A percentile compares a stretch with the other conserved stretches of the same genome.
phyloP scores from a whole-genome alignment of 1,140 invertebrate species.

The Zaprionus davidi region DNA sequence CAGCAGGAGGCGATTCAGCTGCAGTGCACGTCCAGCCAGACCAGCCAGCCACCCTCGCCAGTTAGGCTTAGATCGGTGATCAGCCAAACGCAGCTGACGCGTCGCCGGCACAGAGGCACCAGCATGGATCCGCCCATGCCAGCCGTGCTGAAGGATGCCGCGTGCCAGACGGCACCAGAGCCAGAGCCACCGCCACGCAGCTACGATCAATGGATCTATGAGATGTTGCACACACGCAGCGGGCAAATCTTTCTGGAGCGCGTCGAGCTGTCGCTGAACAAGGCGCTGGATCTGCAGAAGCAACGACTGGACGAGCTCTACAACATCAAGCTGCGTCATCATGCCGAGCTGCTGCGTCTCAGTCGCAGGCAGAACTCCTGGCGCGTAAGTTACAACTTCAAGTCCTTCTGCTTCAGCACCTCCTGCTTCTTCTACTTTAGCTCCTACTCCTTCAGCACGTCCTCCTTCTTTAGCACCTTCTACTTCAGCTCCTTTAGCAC shows the following conservation, averaged over 20 bases:
- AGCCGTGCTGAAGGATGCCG: background rate
- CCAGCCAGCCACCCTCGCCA: background rate
- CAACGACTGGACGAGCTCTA: slow-evolving; percentile 53
- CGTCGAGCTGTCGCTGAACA: slow-evolving; percentile 71
- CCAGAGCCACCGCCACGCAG: background rate
- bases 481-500: too few relatives aligned
- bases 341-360: slow-evolving; percentile 60
- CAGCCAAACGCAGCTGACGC: background rate
- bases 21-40: background rate
- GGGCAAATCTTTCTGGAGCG: slow-evolving; percentile 71
- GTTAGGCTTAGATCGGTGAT: background rate
- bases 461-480: too few relatives aligned
- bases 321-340: slow-evolving; percentile 68
- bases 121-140: slow-evolving; percentile 1
- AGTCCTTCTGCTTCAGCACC: too few relatives aligned
- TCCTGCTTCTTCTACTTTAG: too few relatives aligned
- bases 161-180: slow-evolving; percentile 2
- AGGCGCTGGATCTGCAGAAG: slow-evolving; percentile 70
- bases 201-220: slow-evolving; percentile 74
- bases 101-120: slow-evolving; percentile 5
- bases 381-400: slow-evolving; percentile 46
- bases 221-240: slow-evolving; percentile 70
- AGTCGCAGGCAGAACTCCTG: slow-evolving; percentile 62
- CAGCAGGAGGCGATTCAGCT: background rate
- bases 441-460: too few relatives aligned